Evolutionary conservation across 2,113 vertebrate species (phyloP), one percentile per base, ranked within the genome.

Genomic region (Eptesicus fuscus): DNA sequence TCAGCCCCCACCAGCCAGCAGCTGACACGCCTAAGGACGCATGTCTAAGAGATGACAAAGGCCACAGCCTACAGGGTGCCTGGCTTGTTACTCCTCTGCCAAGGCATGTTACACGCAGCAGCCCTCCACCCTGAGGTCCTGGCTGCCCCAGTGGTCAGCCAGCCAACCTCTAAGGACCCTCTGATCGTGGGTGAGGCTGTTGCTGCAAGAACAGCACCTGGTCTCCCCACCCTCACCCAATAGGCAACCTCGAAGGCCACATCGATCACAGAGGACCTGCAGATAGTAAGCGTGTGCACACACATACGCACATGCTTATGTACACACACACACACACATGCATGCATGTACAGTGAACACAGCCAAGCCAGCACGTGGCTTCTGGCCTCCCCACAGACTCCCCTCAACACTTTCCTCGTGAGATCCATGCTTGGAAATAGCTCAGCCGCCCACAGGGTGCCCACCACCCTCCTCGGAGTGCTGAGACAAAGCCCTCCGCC

Each of bases 381-480:
- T 51, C 67, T 53, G 40, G 40, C 23, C 65, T 67, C 32, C 69
- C 67, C 70, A 56, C n/a, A 47, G 59, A 86, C 49, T 90, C 47
- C 4, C 47, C 53, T 88, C 73, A 61, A 53, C 35, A 20, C 44
- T 44, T 76, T 23, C 89, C 53, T 44, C 51, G 28, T 80, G 93
- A 95, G 17, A 80, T 83, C 76, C 28, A 35, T 30, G 53, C 85
- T 71, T 90, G 51, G 70, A 90, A 82, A 88, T 47, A 87, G 88
- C 76, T 70, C 70, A 86, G 83, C 32, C 0, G 0, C 32, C 32
- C 9, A 16, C n/a, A 0, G 22, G 4, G 0, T 10, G 37, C 42
- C 12, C n/a, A 2, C 0, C 0, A 2, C 49, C 47, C 30, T 6
- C 20, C 37, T 35, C 0, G 0, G 37, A 37, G 47, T 8, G 0